phyloP scores from a whole-genome alignment of 2,797 vertebrate genomes.

The Anomalospiza imberbis region DNA sequence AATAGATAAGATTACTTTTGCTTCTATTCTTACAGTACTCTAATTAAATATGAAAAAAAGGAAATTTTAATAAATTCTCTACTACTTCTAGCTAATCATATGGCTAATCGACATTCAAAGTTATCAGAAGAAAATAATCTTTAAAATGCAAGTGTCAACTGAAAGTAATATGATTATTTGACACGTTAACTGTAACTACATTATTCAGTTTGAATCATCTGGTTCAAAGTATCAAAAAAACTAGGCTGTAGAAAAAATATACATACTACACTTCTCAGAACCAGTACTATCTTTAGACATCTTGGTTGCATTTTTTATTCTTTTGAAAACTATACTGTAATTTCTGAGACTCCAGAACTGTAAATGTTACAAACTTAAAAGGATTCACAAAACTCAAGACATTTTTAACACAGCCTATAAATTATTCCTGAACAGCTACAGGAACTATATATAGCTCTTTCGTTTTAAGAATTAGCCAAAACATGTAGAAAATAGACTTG shows the following conservation, averaged over 20 bases:
- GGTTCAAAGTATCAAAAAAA: neutral
- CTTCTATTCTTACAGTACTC: neutral
- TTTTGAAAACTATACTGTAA: neutral
- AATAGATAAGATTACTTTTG: neutral
- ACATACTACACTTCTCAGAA: neutral
- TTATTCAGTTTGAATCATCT: neutral
- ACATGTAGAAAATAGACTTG: fast-evolving
- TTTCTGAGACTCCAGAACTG: neutral
- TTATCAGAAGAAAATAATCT: neutral
- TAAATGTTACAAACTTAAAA: fast-evolving
- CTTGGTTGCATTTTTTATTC: neutral
- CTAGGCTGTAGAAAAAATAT: neutral
- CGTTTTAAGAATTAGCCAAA: neutral
- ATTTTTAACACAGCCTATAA: neutral
- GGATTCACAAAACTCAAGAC: neutral
- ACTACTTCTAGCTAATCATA: neutral
- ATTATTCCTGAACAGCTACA: neutral
- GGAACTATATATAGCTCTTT: neutral
- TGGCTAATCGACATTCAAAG: neutral
- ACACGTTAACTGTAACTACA: neutral
- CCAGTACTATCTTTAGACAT: neutral
- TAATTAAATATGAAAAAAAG: neutral
- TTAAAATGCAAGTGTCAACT: neutral
- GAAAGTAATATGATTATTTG: neutral
- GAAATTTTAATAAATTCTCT: neutral